These are phyloP conservation scores for Mimachlamys varia DNA, from an alignment of 2,888 invertebrate genomes.

Conservation along the genomic window DNA sequence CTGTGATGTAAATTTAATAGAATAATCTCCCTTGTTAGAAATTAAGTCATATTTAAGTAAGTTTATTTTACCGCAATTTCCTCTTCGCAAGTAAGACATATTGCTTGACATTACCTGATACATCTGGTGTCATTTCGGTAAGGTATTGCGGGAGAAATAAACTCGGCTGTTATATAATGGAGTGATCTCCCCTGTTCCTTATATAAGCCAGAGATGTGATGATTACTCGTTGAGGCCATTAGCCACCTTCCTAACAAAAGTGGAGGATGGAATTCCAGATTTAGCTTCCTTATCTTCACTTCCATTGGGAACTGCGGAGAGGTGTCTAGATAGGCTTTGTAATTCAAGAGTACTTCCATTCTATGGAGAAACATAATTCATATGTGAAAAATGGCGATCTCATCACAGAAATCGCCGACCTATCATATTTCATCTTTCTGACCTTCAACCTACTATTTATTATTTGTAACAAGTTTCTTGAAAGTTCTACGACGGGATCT, in stretches of 20 bases:
- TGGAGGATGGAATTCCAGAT: neutral
- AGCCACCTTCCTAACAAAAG: neutral
- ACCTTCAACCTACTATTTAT: neutral
- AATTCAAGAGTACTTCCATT: neutral
- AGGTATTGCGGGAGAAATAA: too few relatives aligned
- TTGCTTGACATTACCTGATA: neutral
- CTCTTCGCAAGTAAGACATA: neutral
- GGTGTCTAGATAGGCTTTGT: neutral
- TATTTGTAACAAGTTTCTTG: slow-evolving; percentile 1
- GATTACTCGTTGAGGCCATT: neutral
- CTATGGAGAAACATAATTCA: neutral
- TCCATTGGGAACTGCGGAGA: neutral
- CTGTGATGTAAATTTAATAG: neutral
- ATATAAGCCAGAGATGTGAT: neutral
- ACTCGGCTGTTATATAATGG: neutral
- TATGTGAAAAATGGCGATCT: slow-evolving; percentile 2
- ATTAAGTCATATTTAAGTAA: neutral
- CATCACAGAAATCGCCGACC: neutral
- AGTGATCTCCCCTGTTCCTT: neutral
- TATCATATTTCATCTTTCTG: slow-evolving; percentile 29
- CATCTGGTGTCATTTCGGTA: neutral
- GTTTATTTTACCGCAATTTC: neutral
- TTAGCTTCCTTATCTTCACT: neutral
- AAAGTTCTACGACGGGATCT: neutral
- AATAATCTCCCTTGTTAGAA: slow-evolving; percentile 28